Evolutionary conservation across 2,797 vertebrate species (phyloP).

Genomic region (Ctenochaetus hawaiiensis): DNA sequence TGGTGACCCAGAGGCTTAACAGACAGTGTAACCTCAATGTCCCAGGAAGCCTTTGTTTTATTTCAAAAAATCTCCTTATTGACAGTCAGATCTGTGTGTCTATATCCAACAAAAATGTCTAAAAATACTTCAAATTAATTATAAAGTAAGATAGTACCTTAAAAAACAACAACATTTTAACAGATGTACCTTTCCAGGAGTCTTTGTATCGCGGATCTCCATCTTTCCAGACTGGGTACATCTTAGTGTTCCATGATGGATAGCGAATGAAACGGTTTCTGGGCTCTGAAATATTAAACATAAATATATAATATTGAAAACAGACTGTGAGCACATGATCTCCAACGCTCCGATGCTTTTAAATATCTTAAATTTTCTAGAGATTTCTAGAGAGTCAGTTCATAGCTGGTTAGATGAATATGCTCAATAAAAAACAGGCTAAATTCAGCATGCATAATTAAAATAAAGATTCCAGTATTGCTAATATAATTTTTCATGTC

Average conservation of each 20-base stretch:
- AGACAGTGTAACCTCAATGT: too few species aligned
- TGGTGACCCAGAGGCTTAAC: too few species aligned
- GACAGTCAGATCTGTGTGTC: not conserved
- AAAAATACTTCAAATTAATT: not conserved
- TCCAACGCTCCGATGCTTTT: not conserved
- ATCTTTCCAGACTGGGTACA: conserved; percentile 90
- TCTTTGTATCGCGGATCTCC: conserved; percentile 78
- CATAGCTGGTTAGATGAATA: too few species aligned
- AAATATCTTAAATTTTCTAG: not conserved
- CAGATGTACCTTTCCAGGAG: conserved; percentile 90
- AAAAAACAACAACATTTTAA: not conserved
- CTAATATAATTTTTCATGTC: too few species aligned
- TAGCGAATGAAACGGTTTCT: conserved; percentile 83
- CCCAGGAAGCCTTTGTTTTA: too few species aligned
- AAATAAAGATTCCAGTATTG: too few species aligned
- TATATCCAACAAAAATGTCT: not conserved
- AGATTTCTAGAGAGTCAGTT: too few species aligned
- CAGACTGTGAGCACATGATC: not conserved
- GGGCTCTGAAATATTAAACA: conserved; percentile 71
- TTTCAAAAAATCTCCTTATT: not conserved
- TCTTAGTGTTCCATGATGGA: conserved; percentile 87
- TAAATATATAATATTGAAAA: not conserved
- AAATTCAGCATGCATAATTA: too few species aligned
- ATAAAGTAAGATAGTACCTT: not conserved
- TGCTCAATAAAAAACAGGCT: too few species aligned